Conservation (phyloP, 35 echinoderm and acorn worm genomes). For the Apostichopus californicus region DNA sequence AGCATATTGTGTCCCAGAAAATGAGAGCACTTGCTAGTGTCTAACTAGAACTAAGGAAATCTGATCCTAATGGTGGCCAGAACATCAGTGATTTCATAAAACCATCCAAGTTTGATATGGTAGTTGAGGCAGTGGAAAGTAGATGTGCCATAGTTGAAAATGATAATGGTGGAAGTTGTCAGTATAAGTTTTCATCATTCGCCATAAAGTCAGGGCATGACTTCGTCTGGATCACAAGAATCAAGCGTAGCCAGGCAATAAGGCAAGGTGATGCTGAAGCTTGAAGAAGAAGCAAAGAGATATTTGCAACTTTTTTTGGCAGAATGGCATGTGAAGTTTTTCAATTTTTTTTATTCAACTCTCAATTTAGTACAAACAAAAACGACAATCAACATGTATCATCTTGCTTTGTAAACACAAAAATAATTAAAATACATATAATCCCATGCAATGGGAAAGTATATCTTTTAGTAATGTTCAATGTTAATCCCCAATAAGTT, state of each 20-base stretch:
- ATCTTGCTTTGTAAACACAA: too few relatives aligned
- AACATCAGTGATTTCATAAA: conserved; percentile 5
- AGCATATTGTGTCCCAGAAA: conserved; percentile 23
- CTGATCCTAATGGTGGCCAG: neutral
- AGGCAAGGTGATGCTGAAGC: neutral
- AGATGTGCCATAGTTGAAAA: neutral
- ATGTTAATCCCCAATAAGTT: too few relatives aligned
- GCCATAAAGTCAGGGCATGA: conserved; percentile 5
- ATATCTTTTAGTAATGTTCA: too few relatives aligned
- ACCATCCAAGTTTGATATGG: conserved; percentile 3
- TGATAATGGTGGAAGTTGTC: conserved; percentile 2
- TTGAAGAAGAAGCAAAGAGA: neutral
- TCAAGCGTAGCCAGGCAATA: neutral
- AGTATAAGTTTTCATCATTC: neutral
- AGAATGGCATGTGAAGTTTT: neutral
- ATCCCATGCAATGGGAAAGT: too few relatives aligned
- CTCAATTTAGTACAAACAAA: too few relatives aligned
- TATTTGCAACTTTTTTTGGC: neutral
- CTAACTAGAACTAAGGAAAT: neutral
- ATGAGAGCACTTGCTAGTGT: neutral
- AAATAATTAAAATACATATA: too few relatives aligned
- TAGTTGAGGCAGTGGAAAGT: neutral
- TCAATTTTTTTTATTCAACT: too few relatives aligned
- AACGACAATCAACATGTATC: too few relatives aligned
- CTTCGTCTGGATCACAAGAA: neutral